Conservation (phyloP, 2,888 invertebrate species). For the Tuta absoluta region DNA sequence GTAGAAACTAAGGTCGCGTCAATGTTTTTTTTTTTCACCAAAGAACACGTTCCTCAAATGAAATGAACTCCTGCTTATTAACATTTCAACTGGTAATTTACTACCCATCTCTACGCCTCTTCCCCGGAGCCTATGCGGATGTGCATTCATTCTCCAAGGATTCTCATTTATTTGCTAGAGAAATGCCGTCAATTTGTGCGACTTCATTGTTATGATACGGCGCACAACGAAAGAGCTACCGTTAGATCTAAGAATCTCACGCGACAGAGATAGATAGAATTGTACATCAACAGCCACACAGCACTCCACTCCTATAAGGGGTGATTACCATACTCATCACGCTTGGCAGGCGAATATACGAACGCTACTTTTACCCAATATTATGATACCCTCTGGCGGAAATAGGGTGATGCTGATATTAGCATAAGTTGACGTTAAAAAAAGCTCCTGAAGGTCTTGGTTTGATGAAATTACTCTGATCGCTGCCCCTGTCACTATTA, state of each 20-base stretch:
- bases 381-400: too few relatives aligned
- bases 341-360: too few relatives aligned
- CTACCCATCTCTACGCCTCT: conserved; percentile 32
- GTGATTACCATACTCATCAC: too few relatives aligned
- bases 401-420: too few relatives aligned
- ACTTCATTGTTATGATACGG: background rate
- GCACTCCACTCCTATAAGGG: too few relatives aligned
- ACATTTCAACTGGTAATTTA: conserved; percentile 44
- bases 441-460: too few relatives aligned
- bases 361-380: too few relatives aligned
- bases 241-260: too few relatives aligned
- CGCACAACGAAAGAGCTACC: background rate
- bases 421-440: too few relatives aligned
- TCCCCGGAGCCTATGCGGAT: conserved; percentile 14
- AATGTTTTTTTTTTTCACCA: conserved; percentile 65
- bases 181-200: background rate
- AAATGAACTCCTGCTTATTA: conserved; percentile 42
- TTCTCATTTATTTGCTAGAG: background rate
- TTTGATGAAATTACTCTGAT: too few relatives aligned
- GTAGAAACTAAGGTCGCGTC: conserved; percentile 24
- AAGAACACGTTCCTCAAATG: conserved; percentile 57
- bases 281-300: too few relatives aligned
- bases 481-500: too few relatives aligned
- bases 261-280: background rate
- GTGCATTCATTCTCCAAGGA: conserved; percentile 3